These are phyloP conservation scores for Pseudopipra pipra DNA, from an alignment of 2,113 vertebrate genomes.

Conservation along the genomic window DNA sequence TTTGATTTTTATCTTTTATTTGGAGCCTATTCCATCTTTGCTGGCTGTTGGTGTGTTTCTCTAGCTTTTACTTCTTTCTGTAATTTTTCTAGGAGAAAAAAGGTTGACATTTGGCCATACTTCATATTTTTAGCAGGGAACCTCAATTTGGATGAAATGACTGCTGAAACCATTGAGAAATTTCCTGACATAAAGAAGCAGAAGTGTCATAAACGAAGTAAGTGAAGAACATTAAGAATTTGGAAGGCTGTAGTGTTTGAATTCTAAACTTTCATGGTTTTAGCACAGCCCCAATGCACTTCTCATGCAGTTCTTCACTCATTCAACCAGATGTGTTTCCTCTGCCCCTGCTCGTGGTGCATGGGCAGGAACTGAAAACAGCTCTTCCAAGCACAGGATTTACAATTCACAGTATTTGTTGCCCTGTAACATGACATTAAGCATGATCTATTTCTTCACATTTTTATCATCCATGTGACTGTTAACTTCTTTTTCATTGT, in stretches of 20 bases:
- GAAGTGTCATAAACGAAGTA: slow-evolving; percentile 68
- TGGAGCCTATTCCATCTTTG: neutral
- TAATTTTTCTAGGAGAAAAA: neutral
- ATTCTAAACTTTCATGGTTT: neutral
- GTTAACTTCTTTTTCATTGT: neutral
- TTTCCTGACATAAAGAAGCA: slow-evolving; percentile 32
- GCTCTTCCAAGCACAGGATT: neutral
- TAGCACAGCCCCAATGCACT: neutral
- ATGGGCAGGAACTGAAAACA: neutral
- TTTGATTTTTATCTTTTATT: neutral
- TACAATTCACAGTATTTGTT: neutral
- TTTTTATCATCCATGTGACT: neutral
- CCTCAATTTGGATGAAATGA: slow-evolving; percentile 57
- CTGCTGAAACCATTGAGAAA: slow-evolving; percentile 26
- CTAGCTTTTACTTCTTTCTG: neutral
- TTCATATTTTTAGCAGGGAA: slow-evolving; percentile 38
- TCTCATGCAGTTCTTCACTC: neutral
- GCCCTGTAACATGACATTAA: neutral
- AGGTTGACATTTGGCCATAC: neutral
- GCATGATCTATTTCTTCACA: neutral
- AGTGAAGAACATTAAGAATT: slow-evolving; percentile 14
- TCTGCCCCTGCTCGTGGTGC: neutral
- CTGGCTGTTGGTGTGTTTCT: neutral
- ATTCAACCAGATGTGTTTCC: neutral
- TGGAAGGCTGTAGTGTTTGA: neutral